Evolutionary conservation across 2,113 vertebrate genomes (phyloP).

Genomic region (Macquaria australasica): DNA sequence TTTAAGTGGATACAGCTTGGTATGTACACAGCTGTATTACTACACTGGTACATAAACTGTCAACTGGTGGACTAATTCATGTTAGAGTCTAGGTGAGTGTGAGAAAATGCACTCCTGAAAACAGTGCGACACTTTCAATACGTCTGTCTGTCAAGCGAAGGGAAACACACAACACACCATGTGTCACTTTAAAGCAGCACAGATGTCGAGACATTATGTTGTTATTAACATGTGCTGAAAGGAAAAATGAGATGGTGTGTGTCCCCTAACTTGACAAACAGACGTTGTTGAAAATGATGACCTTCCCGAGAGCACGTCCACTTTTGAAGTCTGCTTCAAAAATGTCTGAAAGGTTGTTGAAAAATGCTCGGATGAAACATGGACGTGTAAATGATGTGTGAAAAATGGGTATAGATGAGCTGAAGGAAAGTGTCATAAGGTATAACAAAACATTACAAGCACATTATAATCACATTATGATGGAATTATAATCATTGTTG

Average conservation of each 20-base stretch:
- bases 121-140: constrained; percentile 31
- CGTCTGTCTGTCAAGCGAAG: constrained; percentile 16
- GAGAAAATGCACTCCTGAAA: constrained; percentile 18
- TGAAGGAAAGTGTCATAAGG: constrained; percentile 21
- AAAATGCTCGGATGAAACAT: constrained; percentile 53
- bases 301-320: constrained; percentile 35
- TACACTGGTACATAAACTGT: constrained; percentile 41
- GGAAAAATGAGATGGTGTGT: neutral
- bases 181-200: constrained; percentile 3
- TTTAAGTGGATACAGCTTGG: neutral
- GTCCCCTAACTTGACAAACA: constrained; percentile 18
- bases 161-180: constrained; percentile 28
- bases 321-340: constrained; percentile 78
- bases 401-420: constrained; percentile 34
- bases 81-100: constrained; percentile 31
- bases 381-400: constrained; percentile 48
- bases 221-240: neutral
- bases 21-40: constrained; percentile 40
- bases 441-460: neutral
- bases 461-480: constrained; percentile 31
- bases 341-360: constrained; percentile 54
- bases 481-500: constrained; percentile 25
- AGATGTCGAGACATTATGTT: neutral
- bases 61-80: constrained; percentile 2
- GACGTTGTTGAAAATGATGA: constrained; percentile 43